Percentiles rank a stretch among this genome's conserved stretches.
Evolutionary conservation across 2,113 vertebrate genomes (phyloP).

Genomic region (Ceuthmochares aereus): DNA sequence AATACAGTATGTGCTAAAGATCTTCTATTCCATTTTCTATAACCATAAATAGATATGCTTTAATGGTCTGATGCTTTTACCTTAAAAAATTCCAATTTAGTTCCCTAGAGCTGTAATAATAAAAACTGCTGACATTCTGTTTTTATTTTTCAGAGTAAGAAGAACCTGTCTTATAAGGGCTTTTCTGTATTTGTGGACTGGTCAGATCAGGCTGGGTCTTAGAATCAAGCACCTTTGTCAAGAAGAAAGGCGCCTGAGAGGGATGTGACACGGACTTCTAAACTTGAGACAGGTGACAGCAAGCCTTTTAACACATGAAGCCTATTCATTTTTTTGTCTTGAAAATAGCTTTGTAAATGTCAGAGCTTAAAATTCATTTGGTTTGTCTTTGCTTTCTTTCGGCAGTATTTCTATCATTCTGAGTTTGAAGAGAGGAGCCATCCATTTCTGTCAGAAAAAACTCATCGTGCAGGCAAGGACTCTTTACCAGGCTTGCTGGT

Average conservation of each 20-base stretch:
- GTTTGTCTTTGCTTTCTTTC: not conserved
- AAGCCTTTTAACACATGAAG: not conserved
- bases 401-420: not conserved
- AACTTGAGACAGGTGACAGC: not conserved
- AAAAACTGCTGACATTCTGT: constrained; percentile 73
- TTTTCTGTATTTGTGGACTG: not conserved
- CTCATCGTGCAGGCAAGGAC: not conserved
- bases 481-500: not conserved
- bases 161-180: constrained; percentile 3
- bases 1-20: constrained; percentile 69
- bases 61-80: constrained; percentile 76
- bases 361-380: not conserved
- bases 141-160: constrained; percentile 63
- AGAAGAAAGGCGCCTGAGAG: not conserved
- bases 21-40: constrained; percentile 71
- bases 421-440: not conserved
- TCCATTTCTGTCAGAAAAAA: not conserved
- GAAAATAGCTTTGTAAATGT: not conserved
- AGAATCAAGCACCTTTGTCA: not conserved
- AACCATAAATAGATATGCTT: constrained; percentile 74
- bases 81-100: constrained; percentile 76
- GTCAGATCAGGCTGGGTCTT: not conserved
- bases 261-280: not conserved
- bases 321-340: not conserved
- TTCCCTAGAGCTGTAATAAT: constrained; percentile 71